phyloP scores from a whole-genome alignment of 2,888 invertebrate species.

The Maniola hyperantus region DNA sequence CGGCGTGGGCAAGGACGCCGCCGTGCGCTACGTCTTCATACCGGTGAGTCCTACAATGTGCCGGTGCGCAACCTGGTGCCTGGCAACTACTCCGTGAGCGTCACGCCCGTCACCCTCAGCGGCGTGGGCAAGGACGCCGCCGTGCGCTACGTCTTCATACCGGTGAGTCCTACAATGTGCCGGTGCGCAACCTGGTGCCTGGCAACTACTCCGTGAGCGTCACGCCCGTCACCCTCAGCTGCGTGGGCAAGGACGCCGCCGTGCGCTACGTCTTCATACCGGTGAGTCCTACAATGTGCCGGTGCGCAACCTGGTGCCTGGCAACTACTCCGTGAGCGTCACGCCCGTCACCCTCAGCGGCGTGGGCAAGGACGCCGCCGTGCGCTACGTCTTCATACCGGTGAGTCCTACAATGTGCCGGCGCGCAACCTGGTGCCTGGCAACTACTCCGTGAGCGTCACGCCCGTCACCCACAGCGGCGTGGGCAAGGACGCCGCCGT shows the following conservation, averaged over 20 bases:
- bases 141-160: constrained; percentile 83
- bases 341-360: constrained; percentile 91
- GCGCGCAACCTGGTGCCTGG: constrained; percentile 86
- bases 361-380: constrained; percentile 84
- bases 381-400: constrained; percentile 84
- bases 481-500: constrained; percentile 84
- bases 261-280: constrained; percentile 84
- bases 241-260: constrained; percentile 85
- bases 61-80: constrained; percentile 83
- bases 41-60: constrained; percentile 80
- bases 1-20: constrained; percentile 86
- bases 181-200: constrained; percentile 83
- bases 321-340: constrained; percentile 91
- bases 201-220: constrained; percentile 93
- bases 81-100: constrained; percentile 91
- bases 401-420: constrained; percentile 76
- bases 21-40: constrained; percentile 83
- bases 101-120: constrained; percentile 90
- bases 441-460: constrained; percentile 90
- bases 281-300: constrained; percentile 77
- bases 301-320: constrained; percentile 85
- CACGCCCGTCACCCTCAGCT: constrained; percentile 90
- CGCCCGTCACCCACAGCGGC: constrained; percentile 90
- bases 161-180: constrained; percentile 79
- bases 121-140: constrained; percentile 86